phyloP scores from a whole-genome alignment of 1,140 invertebrate genomes.

The Pseudobourletiella spinata region DNA sequence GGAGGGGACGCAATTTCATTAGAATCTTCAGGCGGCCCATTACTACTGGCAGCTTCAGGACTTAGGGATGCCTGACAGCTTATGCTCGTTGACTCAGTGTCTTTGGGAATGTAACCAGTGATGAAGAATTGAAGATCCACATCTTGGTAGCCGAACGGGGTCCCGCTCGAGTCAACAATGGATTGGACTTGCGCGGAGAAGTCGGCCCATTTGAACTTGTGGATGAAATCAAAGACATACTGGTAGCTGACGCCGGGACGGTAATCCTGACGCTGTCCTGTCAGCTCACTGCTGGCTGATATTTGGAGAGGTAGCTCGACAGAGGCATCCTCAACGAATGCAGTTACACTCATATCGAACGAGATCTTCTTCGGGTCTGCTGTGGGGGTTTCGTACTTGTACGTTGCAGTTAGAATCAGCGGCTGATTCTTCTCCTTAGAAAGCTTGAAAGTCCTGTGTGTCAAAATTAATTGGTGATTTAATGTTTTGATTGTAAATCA shows the following conservation, averaged over 20 bases:
- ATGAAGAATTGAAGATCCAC: conserved; percentile 26
- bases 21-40: not conserved
- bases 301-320: conserved; percentile 25
- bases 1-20: not conserved
- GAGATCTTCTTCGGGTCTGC: conserved; percentile 7
- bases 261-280: conserved; percentile 2
- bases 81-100: not conserved
- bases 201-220: conserved; percentile 19
- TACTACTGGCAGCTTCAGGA: not conserved
- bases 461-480: not conserved
- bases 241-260: not conserved
- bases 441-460: conserved; percentile 15
- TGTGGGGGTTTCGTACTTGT: conserved; percentile 3
- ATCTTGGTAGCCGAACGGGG: conserved; percentile 6
- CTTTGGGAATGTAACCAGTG: conserved; percentile 14
- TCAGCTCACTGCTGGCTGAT: not conserved
- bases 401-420: conserved; percentile 2
- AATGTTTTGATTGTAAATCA: too few species aligned
- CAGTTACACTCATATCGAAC: conserved; percentile 22
- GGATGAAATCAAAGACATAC: conserved; percentile 3
- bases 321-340: conserved; percentile 15
- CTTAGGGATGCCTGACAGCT: conserved; percentile 1
- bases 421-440: conserved; percentile 10
- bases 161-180: conserved; percentile 5
- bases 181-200: conserved; percentile 9